Percentiles rank a stretch among this genome's conserved stretches.
phyloP scores from a whole-genome alignment of 2,888 invertebrate species.

The Ornithoptera alexandrae region DNA sequence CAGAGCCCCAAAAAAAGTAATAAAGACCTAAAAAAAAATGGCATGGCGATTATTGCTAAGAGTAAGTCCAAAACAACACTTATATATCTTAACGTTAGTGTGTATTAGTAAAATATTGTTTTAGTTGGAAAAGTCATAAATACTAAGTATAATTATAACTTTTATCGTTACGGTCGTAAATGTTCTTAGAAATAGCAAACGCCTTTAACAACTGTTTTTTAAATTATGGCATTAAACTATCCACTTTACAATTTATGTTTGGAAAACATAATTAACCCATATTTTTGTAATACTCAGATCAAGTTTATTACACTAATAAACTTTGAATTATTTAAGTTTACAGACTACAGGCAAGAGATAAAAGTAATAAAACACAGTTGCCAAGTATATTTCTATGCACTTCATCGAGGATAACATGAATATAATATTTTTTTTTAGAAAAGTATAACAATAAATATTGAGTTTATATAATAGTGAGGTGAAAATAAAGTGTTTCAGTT shows the following conservation, averaged over 20 bases:
- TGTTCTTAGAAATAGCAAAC: constrained; percentile 5
- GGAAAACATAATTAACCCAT: constrained; percentile 16
- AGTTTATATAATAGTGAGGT: background rate
- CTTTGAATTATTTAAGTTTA: background rate
- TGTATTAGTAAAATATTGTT: no score
- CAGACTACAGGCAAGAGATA: background rate
- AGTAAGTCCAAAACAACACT: no score
- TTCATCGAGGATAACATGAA: background rate
- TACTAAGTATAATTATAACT: background rate
- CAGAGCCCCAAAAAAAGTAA: no score
- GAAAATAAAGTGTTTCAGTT: background rate
- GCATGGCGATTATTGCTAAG: no score
- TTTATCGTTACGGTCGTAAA: constrained; percentile 1
- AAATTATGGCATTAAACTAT: constrained; percentile 16
- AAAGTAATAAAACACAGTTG: background rate
- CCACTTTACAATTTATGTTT: constrained; percentile 9
- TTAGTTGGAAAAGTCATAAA: background rate
- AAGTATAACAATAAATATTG: background rate
- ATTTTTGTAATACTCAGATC: background rate
- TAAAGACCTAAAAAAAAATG: no score
- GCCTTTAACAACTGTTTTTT: constrained; percentile 5
- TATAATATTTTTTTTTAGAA: background rate
- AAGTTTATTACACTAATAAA: background rate
- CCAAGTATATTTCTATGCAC: background rate
- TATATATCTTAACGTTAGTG: no score